Evolutionary conservation across 2,797 vertebrate genomes (phyloP).

Genomic region (Rhinella marina): DNA sequence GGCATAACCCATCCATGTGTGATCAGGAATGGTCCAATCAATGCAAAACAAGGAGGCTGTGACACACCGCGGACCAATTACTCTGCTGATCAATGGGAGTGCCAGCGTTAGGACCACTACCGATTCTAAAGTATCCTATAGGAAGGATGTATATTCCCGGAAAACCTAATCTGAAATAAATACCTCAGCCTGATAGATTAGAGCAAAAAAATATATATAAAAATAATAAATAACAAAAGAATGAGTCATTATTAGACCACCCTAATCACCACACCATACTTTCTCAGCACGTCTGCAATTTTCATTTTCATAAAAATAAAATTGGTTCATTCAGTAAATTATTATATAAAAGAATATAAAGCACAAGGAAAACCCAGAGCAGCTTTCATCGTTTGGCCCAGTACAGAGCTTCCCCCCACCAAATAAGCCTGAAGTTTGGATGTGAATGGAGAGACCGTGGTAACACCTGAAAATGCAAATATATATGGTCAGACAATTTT

Average conservation of each 20-base stretch:
- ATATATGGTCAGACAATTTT: background rate
- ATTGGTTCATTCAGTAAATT: background rate
- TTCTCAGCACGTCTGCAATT: background rate
- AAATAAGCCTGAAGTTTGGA: background rate
- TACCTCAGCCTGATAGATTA: background rate
- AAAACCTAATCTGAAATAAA: background rate
- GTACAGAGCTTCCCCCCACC: slow-evolving; percentile 8
- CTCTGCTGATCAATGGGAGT: too few species aligned
- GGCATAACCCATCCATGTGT: too few species aligned
- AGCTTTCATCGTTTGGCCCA: background rate
- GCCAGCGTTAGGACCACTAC: background rate
- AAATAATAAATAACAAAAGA: background rate
- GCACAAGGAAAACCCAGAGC: background rate
- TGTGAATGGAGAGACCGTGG: background rate
- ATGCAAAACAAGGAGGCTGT: too few species aligned
- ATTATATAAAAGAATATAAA: background rate
- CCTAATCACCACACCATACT: background rate
- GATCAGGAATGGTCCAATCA: too few species aligned
- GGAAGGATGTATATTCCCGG: background rate
- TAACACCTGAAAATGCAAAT: background rate
- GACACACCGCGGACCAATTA: too few species aligned
- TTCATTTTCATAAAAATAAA: background rate
- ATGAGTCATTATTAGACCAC: background rate
- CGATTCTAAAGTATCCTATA: background rate
- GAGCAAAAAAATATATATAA: background rate